Base-by-base conservation (phyloP, 1,140 invertebrate species). In the Halotydeus destructor region DNA sequence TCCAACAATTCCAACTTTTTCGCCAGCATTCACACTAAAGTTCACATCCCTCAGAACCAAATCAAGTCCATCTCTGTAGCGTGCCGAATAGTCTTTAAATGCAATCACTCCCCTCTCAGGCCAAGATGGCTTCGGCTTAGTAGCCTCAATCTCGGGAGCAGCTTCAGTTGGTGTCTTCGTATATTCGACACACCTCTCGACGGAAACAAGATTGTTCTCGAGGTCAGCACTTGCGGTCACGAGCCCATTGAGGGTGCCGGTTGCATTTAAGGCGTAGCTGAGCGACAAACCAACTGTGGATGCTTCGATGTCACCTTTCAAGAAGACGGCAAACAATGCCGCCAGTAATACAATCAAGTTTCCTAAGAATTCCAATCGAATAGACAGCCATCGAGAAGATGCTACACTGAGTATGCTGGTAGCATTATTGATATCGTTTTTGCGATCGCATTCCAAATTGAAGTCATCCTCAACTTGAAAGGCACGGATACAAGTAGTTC, bases 251-350 rank as follows among this genome's bases (percentile, higher is more conserved):
- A 74, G 51, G 9, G 62, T 64, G 46, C 60, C 57, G 16, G 71
- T 55, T 42, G 79, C 76, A 67, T 79, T 78, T 37, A 89, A 60
- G 23, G 84, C 77, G 58, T 88, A 91, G 52, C 76, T 84, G 50
- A 91, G 69, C 1, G 83, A 86, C 21, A 91, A 63, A 33, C 85
- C 85, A 35, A 88, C 82, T 32, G 82, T 56, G 28, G 82, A 82
- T 21, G 82, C 62, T 54, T 65, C 72, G 51, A 74, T 59, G 41
- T 57, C 68, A 42, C 78, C 69, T 41, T 74, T 69, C 31, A 64
- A 69, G 21, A 84, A 54, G 3, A 93, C 84, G 41, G 80, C 76
- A 58, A 93, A 85, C 18, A 91, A 52, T 1, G 82, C 75, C 35
- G 84, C 70, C 54, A 80, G 18, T 24, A 34, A 45, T 6, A 46